Evolutionary conservation across 2,888 invertebrate genomes (phyloP), one percentile per base, ranked within the genome.

Genomic region (Lottia gigantea): DNA sequence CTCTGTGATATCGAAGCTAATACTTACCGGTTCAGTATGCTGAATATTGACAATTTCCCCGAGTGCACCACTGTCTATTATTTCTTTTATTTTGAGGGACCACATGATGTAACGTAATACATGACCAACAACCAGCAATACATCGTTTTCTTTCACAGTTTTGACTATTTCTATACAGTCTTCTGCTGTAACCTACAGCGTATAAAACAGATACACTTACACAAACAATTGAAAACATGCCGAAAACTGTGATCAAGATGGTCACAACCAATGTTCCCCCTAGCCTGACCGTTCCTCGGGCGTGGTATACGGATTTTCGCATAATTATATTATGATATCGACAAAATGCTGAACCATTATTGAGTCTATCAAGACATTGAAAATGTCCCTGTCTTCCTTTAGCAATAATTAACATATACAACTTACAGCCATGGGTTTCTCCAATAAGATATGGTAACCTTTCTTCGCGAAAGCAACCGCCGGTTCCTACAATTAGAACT

Each of bases 391-490:
- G n/a, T n/a, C n/a, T 65, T 12, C 15, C 19, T 25, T 7, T 3
- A 16, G 19, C 11, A 55, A 55, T 11, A 55, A 19, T 15, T 11
- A 19, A 19, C 12, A 19, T 11, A 55, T 19, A 55, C 14, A 19
- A 82, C 80, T 80, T 78, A 87, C 87, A 19, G 90, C 88, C 89
- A 90, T 89, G 6, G 90, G 90, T 78, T 90, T 90, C 76, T 90
- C 90, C 74, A 90, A 79, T 15, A 90, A 78, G 62, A 90, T 88
- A 73, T 90, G 84, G 72, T 90, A 90, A n/a, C 89, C 89, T 72
- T 86, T 82, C 72, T 85, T 84, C 7, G 89, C 88, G 79, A 89
- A 86, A 2, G 88, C 87, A 46, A 88, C 71, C 0, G 87, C 85
- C 45, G 89, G 88, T 19, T 85, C 87, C 87, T 87, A 68, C 4